Base-by-base conservation (phyloP, 2,888 invertebrate genomes). In the Melanostoma mellinum region DNA sequence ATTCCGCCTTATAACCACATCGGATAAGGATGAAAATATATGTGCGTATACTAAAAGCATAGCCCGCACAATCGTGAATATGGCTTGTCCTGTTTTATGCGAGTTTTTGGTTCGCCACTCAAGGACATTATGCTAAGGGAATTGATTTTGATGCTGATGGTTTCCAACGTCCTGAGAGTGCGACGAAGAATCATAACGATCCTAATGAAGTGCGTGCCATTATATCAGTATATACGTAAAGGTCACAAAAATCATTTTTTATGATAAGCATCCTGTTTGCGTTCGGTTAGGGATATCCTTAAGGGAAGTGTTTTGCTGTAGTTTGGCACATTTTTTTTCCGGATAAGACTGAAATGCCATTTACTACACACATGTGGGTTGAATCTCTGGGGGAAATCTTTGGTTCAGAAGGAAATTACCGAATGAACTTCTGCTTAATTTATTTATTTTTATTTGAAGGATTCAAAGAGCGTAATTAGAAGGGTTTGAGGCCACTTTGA, bases 131-230 rank as follows among this genome's bases (percentile, higher is more conserved):
- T 68, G 61, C 71, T 61, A 60, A 20, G 76, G 81, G 81, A 81
- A 81, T 81, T 81, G 81, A 81, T 81, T 81, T 81, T 56, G 79
- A 79, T 73, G 61, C 55, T 60, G 55, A 68, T 73, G 60, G 10
- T 56, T 68, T 20, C 69, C 6, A 38, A 38, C 4, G n/a, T 40
- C 4, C 44, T 58, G 42, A 60, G 52, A 38, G 68, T 52, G 58
- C 61, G 80, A 63, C 50, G 40, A 75, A 67, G 42, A 71, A 53
- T 76, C 68, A 75, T 80, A 80, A 72, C 55, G 76, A 76, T 42
- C 55, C 40, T 61, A 56, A 42, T 61, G 36, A 44, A 44, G 33
- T 52, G 50, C 36, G 48, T 46, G 35, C 46, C 52, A 38, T 40
- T 56, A 46, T 46, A 20, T 20, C 20, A 20, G 20, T 20, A 4